Evolutionary conservation across 2,888 invertebrate genomes (phyloP).

Genomic region (Noctua janthe): DNA sequence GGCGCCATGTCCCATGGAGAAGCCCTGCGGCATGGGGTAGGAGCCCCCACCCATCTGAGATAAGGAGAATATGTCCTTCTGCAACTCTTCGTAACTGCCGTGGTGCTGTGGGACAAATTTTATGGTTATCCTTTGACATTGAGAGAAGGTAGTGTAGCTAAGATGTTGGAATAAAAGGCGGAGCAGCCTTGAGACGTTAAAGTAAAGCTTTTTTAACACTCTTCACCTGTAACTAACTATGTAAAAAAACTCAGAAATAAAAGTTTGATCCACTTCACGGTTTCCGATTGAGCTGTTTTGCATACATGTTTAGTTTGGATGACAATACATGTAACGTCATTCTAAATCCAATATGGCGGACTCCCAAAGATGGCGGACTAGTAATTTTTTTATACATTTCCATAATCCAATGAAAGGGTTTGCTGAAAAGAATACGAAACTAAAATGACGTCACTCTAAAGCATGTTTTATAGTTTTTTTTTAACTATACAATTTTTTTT

Average conservation of each 20-base stretch:
- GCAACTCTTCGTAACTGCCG: slow-evolving; percentile 88
- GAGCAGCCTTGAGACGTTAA: too few species aligned
- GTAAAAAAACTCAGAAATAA: neutral
- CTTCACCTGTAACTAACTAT: neutral
- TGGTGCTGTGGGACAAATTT: slow-evolving; percentile 79
- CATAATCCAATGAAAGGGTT: neutral
- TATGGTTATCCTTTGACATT: neutral
- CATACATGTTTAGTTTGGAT: neutral
- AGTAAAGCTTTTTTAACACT: neutral
- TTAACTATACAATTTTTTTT: neutral
- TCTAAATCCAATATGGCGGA: neutral
- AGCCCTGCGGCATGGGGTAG: slow-evolving; percentile 98
- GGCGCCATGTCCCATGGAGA: slow-evolving; percentile 97
- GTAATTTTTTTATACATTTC: neutral
- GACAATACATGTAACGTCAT: neutral
- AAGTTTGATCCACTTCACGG: neutral
- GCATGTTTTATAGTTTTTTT: neutral
- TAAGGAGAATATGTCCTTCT: slow-evolving; percentile 88
- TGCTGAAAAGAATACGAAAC: neutral
- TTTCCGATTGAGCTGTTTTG: neutral
- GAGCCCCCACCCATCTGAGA: slow-evolving; percentile 97
- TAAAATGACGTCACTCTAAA: neutral
- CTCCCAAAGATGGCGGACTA: neutral
- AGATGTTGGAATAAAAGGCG: neutral
- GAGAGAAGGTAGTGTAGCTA: neutral